These are phyloP conservation scores for Hirtodrosophila alboralis DNA, from an alignment of 2,888 invertebrate genomes.

Conservation along the genomic window DNA sequence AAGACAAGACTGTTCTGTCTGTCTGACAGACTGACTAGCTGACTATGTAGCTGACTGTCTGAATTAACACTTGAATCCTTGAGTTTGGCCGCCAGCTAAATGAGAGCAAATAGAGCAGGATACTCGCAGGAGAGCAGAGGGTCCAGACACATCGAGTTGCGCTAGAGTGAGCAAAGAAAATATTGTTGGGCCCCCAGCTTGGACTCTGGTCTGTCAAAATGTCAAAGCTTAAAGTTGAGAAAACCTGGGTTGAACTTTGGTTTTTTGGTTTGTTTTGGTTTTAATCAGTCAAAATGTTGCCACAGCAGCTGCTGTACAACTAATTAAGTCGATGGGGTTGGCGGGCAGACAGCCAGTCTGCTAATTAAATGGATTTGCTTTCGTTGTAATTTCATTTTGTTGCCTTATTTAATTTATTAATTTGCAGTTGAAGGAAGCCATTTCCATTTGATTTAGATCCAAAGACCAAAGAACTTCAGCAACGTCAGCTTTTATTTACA, in stretches of 20 bases:
- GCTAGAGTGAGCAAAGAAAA: conserved; percentile 72
- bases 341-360: too few species aligned
- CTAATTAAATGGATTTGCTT: conserved; percentile 69
- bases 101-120: conserved; percentile 24
- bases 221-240: conserved; percentile 58
- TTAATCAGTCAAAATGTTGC: conserved; percentile 65
- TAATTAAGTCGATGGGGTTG: conserved; percentile 41
- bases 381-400: conserved; percentile 27
- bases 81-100: conserved; percentile 22
- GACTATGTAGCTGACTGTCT: conserved; percentile 27
- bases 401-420: conserved; percentile 68
- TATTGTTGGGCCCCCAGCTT: conserved; percentile 50
- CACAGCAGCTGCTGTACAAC: conserved; percentile 36
- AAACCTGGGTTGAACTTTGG: conserved; percentile 24
- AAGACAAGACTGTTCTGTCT: conserved; percentile 1
- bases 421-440: conserved; percentile 34
- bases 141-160: conserved; percentile 65
- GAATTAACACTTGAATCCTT: conserved; percentile 65
- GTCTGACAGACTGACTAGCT: conserved; percentile 1
- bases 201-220: conserved; percentile 40
- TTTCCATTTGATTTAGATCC: conserved; percentile 34
- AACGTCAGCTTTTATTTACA: conserved; percentile 77
- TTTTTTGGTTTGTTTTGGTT: too few species aligned
- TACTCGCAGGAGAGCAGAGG: conserved; percentile 1
- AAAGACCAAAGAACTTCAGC: conserved; percentile 46